These are phyloP conservation scores for Drosophila maculinotata DNA, from an alignment of 2,888 invertebrate genomes.

Conservation along the genomic window DNA sequence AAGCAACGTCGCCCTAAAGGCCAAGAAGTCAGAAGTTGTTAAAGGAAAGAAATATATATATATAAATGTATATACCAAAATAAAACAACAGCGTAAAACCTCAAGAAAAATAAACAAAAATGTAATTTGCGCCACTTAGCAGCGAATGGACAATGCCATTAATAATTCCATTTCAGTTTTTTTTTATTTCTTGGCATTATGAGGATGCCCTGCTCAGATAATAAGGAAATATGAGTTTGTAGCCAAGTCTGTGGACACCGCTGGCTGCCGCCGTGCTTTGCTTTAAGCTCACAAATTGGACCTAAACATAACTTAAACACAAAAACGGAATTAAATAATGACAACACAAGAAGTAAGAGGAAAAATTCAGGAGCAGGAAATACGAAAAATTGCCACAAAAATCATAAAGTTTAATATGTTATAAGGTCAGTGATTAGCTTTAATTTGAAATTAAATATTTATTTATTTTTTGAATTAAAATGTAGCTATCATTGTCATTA, in stretches of 20 bases:
- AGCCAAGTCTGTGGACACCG: constrained; percentile 36
- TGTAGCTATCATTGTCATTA: not conserved
- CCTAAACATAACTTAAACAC: constrained; percentile 16
- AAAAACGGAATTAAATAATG: constrained; percentile 51
- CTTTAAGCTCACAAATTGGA: constrained; percentile 52
- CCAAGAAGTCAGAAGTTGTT: constrained; percentile 55
- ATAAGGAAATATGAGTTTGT: constrained; percentile 76
- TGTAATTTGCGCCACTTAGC: constrained; percentile 81
- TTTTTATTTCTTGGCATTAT: constrained; percentile 34
- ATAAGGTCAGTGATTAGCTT: constrained; percentile 28
- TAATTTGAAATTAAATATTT: constrained; percentile 2
- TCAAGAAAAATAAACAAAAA: constrained; percentile 73
- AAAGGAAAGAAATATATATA: constrained; percentile 21
- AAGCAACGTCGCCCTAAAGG: constrained; percentile 37
- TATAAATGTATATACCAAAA: constrained; percentile 36
- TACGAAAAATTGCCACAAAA: constrained; percentile 17
- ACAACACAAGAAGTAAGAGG: constrained; percentile 1
- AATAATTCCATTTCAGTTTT: constrained; percentile 73
- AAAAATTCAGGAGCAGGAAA: constrained; percentile 14
- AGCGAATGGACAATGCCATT: constrained; percentile 80
- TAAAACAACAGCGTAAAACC: constrained; percentile 50
- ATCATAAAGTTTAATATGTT: constrained; percentile 47
- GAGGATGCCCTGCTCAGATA: constrained; percentile 56
- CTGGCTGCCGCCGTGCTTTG: constrained; percentile 18
- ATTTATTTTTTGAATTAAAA: not conserved